Evolutionary conservation across 2,797 vertebrate species (phyloP).

Genomic region (Lithobates sylvaticus): DNA sequence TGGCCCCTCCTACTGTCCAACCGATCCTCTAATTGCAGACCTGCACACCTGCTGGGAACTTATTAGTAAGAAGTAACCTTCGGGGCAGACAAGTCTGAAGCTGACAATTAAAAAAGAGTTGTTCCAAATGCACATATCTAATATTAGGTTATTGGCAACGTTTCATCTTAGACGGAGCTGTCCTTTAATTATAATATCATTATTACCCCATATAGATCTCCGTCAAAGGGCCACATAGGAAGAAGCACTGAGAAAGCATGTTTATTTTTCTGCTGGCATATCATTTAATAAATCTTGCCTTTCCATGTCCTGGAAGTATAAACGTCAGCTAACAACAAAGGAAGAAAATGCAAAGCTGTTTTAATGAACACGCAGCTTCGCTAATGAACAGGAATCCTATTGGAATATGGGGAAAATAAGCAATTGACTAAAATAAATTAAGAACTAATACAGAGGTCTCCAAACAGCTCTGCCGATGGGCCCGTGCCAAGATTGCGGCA

Average conservation of each 20-base stretch:
- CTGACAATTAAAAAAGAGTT: neutral
- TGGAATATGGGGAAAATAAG: conserved; percentile 82
- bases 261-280: neutral
- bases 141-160: neutral
- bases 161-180: neutral
- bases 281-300: conserved; percentile 17
- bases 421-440: conserved; percentile 85
- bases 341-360: conserved; percentile 78
- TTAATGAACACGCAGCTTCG: conserved; percentile 85
- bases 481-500: conserved; percentile 67
- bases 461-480: conserved; percentile 83
- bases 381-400: conserved; percentile 83
- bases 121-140: neutral
- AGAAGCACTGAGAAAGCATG: neutral
- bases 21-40: neutral
- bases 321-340: conserved; percentile 83
- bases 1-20: neutral
- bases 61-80: neutral
- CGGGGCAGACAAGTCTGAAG: neutral
- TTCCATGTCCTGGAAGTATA: conserved; percentile 68
- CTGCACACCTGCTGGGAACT: neutral
- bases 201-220: neutral
- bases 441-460: conserved; percentile 85
- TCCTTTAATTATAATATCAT: neutral
- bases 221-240: neutral